Conservation (phyloP, 1,140 invertebrate species). For the Hyles euphorbiae region DNA sequence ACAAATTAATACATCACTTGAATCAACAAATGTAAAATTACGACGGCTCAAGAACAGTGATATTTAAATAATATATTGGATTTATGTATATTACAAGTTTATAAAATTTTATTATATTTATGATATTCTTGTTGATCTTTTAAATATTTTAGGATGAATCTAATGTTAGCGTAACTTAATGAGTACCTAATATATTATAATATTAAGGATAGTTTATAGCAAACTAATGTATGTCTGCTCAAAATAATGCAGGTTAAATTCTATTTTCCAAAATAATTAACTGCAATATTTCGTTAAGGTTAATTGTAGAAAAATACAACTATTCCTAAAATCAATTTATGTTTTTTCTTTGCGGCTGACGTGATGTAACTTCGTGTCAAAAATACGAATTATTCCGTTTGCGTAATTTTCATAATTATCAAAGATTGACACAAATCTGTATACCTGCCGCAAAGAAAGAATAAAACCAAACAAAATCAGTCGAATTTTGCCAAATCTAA, state of each 20-base stretch:
- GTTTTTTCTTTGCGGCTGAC: too few relatives aligned
- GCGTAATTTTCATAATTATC: too few relatives aligned
- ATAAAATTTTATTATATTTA: constrained; percentile 17
- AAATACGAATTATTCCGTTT: too few relatives aligned
- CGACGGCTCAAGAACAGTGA: constrained; percentile 26
- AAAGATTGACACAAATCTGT: too few relatives aligned
- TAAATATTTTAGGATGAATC: constrained; percentile 29
- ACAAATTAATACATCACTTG: background rate
- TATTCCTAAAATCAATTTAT: too few relatives aligned
- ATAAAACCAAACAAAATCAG: too few relatives aligned
- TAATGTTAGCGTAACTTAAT: constrained; percentile 3
- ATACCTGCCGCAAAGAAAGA: too few relatives aligned
- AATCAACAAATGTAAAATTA: background rate
- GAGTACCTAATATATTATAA: constrained; percentile 5
- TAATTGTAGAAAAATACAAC: background rate
- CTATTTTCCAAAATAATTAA: background rate
- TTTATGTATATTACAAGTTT: constrained; percentile 7
- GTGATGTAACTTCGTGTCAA: too few relatives aligned
- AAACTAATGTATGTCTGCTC: constrained; percentile 5
- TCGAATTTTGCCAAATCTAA: too few relatives aligned
- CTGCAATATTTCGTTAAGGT: background rate
- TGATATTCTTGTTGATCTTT: constrained; percentile 32
- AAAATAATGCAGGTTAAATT: constrained; percentile 1
- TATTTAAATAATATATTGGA: constrained; percentile 1
- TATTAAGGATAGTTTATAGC: constrained; percentile 10